Conservation (phyloP, 2,797 vertebrate species). For the Darevskia mixta region DNA sequence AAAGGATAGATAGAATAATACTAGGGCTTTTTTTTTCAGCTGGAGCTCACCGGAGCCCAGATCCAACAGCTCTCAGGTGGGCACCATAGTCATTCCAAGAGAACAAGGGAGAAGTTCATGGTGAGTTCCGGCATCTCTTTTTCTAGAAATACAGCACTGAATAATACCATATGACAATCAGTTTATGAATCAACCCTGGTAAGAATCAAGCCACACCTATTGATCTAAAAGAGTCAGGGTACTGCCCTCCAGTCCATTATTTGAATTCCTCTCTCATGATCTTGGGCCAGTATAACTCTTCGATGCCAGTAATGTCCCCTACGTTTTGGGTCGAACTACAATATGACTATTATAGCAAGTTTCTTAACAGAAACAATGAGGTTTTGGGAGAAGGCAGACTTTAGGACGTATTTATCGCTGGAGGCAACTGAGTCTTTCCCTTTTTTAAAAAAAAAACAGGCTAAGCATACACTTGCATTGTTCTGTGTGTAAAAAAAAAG, state of each 20-base stretch:
- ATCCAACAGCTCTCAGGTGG: no score
- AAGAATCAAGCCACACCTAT: conserved; percentile 42
- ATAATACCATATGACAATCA: not conserved
- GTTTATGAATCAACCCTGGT: not conserved
- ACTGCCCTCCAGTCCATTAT: conserved; percentile 1
- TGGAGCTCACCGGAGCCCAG: no score
- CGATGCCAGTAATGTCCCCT: conserved; percentile 76
- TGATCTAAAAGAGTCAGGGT: conserved; percentile 26
- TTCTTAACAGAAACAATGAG: conserved; percentile 81
- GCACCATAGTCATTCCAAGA: no score
- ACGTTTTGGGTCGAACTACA: conserved; percentile 80
- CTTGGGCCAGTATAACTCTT: conserved; percentile 75
- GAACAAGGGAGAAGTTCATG: no score
- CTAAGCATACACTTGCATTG: conserved; percentile 80
- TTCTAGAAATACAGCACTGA: not conserved
- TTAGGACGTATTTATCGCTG: conserved; percentile 79
- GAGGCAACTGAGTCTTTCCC: conserved; percentile 77
- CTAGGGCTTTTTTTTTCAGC: not conserved
- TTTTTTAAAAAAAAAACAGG: conserved; percentile 35
- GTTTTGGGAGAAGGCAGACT: conserved; percentile 80
- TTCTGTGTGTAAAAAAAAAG: conserved; percentile 71
- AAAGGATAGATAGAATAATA: not conserved
- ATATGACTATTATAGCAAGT: conserved; percentile 82
- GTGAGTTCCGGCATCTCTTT: no score
- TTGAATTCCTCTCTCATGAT: conserved; percentile 43